Conservation (phyloP, 2,797 vertebrate genomes). For the Holocentrus rufus region DNA sequence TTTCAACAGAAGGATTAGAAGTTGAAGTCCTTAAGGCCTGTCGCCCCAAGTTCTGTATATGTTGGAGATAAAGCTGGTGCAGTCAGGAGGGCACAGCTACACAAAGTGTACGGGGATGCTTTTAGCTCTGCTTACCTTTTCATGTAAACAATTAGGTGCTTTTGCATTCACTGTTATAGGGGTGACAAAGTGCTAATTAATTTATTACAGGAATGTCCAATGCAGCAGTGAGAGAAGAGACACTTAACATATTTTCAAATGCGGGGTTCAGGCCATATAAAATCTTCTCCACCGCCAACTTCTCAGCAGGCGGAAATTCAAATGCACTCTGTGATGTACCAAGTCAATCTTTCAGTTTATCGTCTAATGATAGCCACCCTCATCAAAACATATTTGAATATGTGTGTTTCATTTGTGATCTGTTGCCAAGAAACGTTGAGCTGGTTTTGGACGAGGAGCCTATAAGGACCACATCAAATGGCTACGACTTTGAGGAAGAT, state of each 20-base stretch:
- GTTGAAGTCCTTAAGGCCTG: conserved; percentile 26
- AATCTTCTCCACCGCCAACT: conserved; percentile 40
- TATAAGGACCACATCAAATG: conserved; percentile 72
- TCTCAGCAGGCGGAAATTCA: conserved; percentile 60
- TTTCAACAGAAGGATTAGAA: conserved; percentile 30
- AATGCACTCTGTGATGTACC: conserved; percentile 49
- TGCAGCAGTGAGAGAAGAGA: conserved; percentile 22
- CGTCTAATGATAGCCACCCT: conserved; percentile 65
- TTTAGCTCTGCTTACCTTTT: conserved; percentile 21
- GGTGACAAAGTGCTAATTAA: conserved; percentile 14
- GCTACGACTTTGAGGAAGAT: conserved; percentile 73
- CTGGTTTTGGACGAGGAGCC: conserved; percentile 46
- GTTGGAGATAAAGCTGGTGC: conserved; percentile 27
- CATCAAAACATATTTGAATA: conserved; percentile 70
- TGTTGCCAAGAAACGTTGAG: conserved; percentile 52
- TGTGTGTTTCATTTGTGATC: conserved; percentile 63
- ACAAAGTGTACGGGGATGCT: conserved; percentile 11
- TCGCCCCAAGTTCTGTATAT: conserved; percentile 21
- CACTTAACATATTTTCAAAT: conserved; percentile 50
- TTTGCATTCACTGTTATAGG: conserved; percentile 4
- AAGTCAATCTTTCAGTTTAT: conserved; percentile 72
- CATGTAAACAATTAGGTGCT: neutral
- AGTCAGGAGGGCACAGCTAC: conserved; percentile 11
- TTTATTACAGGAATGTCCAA: conserved; percentile 18
- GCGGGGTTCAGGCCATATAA: conserved; percentile 37